Evolutionary conservation across 2,888 invertebrate genomes (phyloP).

Genomic region (Sarcophaga caerulescens): DNA sequence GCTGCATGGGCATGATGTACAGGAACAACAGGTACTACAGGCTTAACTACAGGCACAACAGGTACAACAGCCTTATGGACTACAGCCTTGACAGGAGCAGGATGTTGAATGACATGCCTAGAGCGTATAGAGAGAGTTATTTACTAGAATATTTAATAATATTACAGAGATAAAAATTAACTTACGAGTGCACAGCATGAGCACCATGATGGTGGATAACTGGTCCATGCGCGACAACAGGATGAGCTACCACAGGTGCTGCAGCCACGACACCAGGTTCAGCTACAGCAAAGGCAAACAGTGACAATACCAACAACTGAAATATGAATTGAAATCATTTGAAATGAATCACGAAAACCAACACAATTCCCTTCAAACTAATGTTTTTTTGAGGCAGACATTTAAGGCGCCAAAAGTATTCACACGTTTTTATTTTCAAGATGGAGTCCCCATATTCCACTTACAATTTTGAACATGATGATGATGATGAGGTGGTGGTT

Average conservation of each 20-base stretch:
- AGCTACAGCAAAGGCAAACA: slow-evolving; percentile 74
- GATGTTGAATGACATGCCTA: slow-evolving; percentile 80
- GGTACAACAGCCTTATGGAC: slow-evolving; percentile 74
- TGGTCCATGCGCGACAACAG: slow-evolving; percentile 70
- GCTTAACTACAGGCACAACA: slow-evolving; percentile 71
- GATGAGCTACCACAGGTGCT: slow-evolving; percentile 75
- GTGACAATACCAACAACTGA: slow-evolving; percentile 77
- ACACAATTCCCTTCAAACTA: background rate
- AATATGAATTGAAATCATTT: slow-evolving; percentile 1
- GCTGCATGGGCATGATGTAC: slow-evolving; percentile 79
- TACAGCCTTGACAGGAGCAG: slow-evolving; percentile 78
- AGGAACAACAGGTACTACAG: slow-evolving; percentile 76
- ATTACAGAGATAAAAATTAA: slow-evolving; percentile 3
- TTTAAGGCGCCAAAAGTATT: slow-evolving; percentile 25
- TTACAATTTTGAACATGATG: slow-evolving; percentile 80
- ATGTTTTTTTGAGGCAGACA: background rate
- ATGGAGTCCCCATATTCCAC: slow-evolving; percentile 59
- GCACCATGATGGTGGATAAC: slow-evolving; percentile 76
- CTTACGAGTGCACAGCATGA: slow-evolving; percentile 78
- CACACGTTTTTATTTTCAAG: background rate
- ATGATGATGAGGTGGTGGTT: slow-evolving; percentile 57
- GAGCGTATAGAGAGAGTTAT: background rate
- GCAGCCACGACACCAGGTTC: slow-evolving; percentile 78
- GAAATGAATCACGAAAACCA: background rate
- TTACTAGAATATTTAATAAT: background rate